Percentiles rank a stretch among this genome's conserved stretches.
These are phyloP conservation scores for Lochmaea capreae DNA, from an alignment of 2,888 invertebrate genomes.

Conservation along the genomic window DNA sequence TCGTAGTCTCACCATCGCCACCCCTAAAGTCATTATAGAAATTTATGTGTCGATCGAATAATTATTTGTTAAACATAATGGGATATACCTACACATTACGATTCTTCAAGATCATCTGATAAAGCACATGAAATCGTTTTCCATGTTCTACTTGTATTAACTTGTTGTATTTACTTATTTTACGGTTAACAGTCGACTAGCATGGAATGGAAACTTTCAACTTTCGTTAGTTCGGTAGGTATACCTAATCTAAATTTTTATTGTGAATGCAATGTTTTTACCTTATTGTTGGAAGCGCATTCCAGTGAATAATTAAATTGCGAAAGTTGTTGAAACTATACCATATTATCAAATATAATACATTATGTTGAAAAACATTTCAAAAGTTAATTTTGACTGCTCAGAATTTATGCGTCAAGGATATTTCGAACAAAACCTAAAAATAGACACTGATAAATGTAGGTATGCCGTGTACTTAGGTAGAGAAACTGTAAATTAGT, in stretches of 20 bases:
- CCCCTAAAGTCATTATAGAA: background rate
- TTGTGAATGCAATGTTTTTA: too few relatives aligned
- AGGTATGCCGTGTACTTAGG: too few relatives aligned
- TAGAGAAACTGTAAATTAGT: background rate
- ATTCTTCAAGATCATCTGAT: slow-evolving; percentile 2
- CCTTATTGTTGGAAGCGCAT: too few relatives aligned
- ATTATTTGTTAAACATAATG: background rate
- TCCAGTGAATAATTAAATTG: background rate
- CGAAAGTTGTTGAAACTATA: background rate
- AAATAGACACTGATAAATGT: background rate
- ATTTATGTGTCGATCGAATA: background rate
- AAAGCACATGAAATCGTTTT: background rate
- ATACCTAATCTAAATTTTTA: background rate
- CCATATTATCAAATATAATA: background rate
- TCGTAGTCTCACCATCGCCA: background rate
- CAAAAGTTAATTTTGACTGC: background rate
- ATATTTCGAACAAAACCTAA: background rate
- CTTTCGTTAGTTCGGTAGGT: background rate
- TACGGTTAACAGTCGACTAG: background rate
- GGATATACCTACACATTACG: background rate
- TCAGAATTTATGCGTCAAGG: background rate
- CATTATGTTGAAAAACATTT: background rate
- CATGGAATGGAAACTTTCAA: slow-evolving; percentile 6
- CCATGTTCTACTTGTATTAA: slow-evolving; percentile 5
- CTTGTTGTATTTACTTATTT: slow-evolving; percentile 2